A percentile compares a stretch with the other conserved stretches of the same genome.
These are phyloP conservation scores for Montipora cactus DNA, from an alignment of 64 coral and sea anemone genomes.

Conservation along the genomic window DNA sequence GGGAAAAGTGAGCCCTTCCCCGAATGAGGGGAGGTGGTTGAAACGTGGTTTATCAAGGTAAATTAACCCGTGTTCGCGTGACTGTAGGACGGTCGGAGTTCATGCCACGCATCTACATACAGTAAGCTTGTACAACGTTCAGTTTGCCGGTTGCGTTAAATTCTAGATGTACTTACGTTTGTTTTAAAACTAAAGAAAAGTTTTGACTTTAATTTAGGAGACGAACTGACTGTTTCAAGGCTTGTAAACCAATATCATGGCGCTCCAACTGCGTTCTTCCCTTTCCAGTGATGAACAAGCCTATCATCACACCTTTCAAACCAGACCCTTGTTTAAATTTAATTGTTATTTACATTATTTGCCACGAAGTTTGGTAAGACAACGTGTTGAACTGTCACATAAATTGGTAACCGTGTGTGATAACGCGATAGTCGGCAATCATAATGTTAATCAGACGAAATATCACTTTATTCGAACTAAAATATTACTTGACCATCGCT, in stretches of 20 bases:
- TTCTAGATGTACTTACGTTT: not conserved
- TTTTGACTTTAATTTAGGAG: not conserved
- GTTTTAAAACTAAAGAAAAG: not conserved
- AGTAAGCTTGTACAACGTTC: not conserved
- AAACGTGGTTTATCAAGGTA: constrained; percentile 69
- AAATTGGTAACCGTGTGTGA: not conserved
- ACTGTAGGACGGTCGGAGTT: not conserved
- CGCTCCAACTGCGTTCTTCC: too few relatives aligned
- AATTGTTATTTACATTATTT: not conserved
- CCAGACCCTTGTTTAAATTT: too few relatives aligned
- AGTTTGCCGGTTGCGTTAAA: not conserved
- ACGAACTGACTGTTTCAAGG: not conserved
- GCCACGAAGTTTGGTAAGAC: not conserved
- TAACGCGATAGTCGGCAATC: too few relatives aligned
- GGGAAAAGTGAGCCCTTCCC: constrained; percentile 35
- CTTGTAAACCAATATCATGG: too few relatives aligned
- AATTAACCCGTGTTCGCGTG: not conserved
- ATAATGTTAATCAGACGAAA: too few relatives aligned
- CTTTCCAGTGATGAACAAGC: too few relatives aligned
- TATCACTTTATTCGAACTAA: too few relatives aligned
- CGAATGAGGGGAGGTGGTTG: constrained; percentile 46
- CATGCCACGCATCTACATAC: not conserved
- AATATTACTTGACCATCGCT: too few relatives aligned
- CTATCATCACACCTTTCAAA: too few relatives aligned
- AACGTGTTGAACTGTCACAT: not conserved